A percentile compares a stretch with the other conserved stretches of the same genome.
Conservation (phyloP, 2,888 invertebrate species). For the Caenorhabditis plicata region DNA sequence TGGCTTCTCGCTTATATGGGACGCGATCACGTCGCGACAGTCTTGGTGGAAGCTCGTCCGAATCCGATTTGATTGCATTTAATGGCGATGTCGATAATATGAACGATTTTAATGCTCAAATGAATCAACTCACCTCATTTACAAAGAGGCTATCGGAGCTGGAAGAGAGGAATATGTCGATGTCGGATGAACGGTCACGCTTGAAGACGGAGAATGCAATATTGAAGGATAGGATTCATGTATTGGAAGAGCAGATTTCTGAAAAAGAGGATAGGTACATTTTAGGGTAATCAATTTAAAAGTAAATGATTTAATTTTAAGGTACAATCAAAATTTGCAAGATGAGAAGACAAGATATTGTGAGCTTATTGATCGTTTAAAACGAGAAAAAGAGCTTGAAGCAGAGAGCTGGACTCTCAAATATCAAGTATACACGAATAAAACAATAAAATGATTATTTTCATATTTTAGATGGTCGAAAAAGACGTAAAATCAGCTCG, state of each 20-base stretch:
- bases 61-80: slow-evolving; percentile 60
- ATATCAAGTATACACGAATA: too few species aligned
- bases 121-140: slow-evolving; percentile 45
- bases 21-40: slow-evolving; percentile 40
- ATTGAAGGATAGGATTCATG: slow-evolving; percentile 58
- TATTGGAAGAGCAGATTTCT: slow-evolving; percentile 58
- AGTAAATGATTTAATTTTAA: too few species aligned
- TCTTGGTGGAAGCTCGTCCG: slow-evolving; percentile 47
- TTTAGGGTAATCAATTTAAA: too few species aligned
- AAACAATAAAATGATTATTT: too few species aligned
- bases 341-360: slow-evolving; percentile 54
- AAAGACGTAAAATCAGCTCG: slow-evolving; percentile 39
- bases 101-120: slow-evolving; percentile 37
- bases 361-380: slow-evolving; percentile 47
- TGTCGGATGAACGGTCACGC: slow-evolving; percentile 54
- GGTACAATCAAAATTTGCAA: slow-evolving; percentile 51
- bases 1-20: slow-evolving; percentile 61
- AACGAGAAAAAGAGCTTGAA: slow-evolving; percentile 61
- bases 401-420: slow-evolving; percentile 49
- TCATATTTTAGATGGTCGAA: slow-evolving; percentile 55
- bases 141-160: slow-evolving; percentile 58
- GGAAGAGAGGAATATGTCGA: slow-evolving; percentile 54
- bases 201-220: slow-evolving; percentile 63
- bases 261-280: slow-evolving; percentile 54
- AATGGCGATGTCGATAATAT: slow-evolving; percentile 32